A percentile compares a stretch with the other conserved stretches of the same genome.
phyloP scores from a whole-genome alignment of 2,888 invertebrate genomes.

The Gastracanthus pulcherrimus region DNA sequence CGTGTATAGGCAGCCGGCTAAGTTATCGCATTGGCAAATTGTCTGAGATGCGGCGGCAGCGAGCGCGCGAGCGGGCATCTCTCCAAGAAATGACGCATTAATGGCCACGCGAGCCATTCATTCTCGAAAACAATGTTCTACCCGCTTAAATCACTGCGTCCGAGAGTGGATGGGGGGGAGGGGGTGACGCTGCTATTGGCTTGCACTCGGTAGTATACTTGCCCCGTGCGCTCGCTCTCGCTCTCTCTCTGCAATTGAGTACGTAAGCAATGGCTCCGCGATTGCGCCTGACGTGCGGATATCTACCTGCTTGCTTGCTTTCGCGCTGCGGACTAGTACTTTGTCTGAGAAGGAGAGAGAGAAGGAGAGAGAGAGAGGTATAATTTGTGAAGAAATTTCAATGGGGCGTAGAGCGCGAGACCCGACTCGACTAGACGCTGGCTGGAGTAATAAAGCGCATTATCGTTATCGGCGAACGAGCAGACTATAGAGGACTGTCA shows the following conservation, averaged over 20 bases:
- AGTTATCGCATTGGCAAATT: conserved; percentile 66
- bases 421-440: no score
- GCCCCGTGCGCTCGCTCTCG: not conserved
- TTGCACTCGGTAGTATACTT: not conserved
- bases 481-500: not conserved
- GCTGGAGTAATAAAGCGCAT: conserved; percentile 2
- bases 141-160: conserved; percentile 60
- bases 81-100: conserved; percentile 68
- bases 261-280: conserved; percentile 35
- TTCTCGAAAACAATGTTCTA: conserved; percentile 66
- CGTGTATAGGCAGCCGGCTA: conserved; percentile 36
- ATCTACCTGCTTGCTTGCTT: not conserved
- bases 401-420: no score
- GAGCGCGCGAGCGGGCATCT: conserved; percentile 60
- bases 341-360: not conserved
- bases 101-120: conserved; percentile 59
- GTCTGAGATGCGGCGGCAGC: conserved; percentile 61
- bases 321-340: not conserved
- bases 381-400: conserved; percentile 20
- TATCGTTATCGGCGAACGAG: not conserved
- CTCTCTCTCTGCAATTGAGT: conserved; percentile 23
- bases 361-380: not conserved
- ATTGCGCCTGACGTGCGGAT: conserved; percentile 28
- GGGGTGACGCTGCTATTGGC: not conserved
- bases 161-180: not conserved